These are phyloP conservation scores for Muricea muricata DNA, from an alignment of 92 coral and sea anemone species.

Conservation along the genomic window DNA sequence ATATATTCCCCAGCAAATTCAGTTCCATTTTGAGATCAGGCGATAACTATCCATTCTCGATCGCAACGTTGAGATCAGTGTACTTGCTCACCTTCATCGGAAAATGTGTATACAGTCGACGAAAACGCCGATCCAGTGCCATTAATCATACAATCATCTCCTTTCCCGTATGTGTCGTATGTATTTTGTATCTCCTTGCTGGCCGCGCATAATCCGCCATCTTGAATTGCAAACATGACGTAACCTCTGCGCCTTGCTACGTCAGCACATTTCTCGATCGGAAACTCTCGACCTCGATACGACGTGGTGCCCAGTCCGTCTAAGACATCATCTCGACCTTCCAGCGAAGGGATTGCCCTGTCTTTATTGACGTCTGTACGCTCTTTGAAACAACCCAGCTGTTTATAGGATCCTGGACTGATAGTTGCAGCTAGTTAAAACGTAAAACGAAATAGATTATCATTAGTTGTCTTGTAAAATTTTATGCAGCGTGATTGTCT, in stretches of 20 bases:
- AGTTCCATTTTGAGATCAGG: not conserved
- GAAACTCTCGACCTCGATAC: conserved; percentile 5
- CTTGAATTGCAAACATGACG: conserved; percentile 36
- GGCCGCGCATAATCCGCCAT: conserved; percentile 23
- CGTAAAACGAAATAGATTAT: not conserved
- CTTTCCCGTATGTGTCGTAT: not conserved
- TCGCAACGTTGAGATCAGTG: not conserved
- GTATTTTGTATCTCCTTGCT: conserved; percentile 29
- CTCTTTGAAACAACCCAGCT: conserved; percentile 27
- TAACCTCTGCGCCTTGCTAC: not conserved
- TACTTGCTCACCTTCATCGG: not conserved
- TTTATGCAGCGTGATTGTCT: too few relatives aligned
- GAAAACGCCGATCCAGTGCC: conserved; percentile 21
- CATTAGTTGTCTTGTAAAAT: too few relatives aligned
- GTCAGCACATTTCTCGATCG: conserved; percentile 39
- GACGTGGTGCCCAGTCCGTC: conserved; percentile 6
- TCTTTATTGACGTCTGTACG: conserved; percentile 20
- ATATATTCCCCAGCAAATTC: too few relatives aligned
- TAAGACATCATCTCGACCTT: conserved; percentile 15
- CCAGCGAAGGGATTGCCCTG: conserved; percentile 14
- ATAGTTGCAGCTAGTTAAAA: conserved; percentile 11
- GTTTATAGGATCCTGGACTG: conserved; percentile 16
- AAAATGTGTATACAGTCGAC: conserved; percentile 3
- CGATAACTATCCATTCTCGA: not conserved
- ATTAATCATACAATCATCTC: conserved; percentile 9